Conservation (phyloP, 2,113 vertebrate species). For the Nycticebus coucang region DNA sequence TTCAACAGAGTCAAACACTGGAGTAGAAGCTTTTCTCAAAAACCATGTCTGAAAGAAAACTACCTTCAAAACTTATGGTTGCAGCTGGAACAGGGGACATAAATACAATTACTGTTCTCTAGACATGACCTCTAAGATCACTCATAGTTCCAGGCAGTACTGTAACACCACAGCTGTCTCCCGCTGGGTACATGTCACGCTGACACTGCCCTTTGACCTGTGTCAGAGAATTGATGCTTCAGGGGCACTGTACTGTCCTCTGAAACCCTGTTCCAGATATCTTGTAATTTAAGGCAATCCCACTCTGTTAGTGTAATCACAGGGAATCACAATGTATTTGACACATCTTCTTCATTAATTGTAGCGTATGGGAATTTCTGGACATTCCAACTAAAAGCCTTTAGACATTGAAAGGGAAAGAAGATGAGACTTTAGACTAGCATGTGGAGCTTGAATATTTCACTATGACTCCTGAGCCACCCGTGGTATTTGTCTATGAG, state of each 20-base stretch:
- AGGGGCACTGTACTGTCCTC: not conserved
- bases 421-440: not conserved
- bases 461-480: not conserved
- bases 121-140: not conserved
- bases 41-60: not conserved
- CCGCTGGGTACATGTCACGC: too few relatives aligned
- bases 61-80: not conserved
- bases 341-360: not conserved
- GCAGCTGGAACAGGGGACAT: too few relatives aligned
- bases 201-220: not conserved
- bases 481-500: not conserved
- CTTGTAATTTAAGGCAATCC: not conserved
- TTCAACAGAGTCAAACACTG: not conserved
- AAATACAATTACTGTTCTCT: not conserved
- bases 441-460: not conserved
- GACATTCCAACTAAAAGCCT: not conserved
- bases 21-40: not conserved
- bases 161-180: not conserved
- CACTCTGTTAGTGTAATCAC: not conserved
- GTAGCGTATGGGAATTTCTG: not conserved
- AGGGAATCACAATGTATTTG: not conserved
- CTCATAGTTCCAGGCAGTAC: not conserved
- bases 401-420: not conserved
- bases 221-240: not conserved
- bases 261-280: not conserved